Base-by-base conservation (phyloP, 2,113 vertebrate species). In the Forbesichthys papilliferus region DNA sequence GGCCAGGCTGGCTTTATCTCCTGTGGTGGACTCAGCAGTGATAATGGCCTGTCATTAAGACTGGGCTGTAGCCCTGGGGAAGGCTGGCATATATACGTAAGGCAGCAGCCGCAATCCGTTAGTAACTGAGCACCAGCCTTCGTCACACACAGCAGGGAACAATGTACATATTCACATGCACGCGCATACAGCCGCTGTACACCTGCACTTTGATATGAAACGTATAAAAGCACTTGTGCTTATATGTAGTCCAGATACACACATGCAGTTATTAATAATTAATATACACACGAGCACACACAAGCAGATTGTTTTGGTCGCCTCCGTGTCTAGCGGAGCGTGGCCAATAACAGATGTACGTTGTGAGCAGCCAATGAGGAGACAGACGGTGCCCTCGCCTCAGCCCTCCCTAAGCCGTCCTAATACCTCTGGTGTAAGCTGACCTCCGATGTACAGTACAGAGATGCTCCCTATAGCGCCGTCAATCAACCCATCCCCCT, bases 321-420 rank as follows among this genome's bases (percentile, higher is more conserved):
- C 90, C 92, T 73, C 82, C 66, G 87, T 86, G 92, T 93, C 92
- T 93, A 85, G 55, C 20, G 47, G 73, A 75, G 59, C 77, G 66
- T 72, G 9, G 73, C 34, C 42, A 7, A 0, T 13, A 85, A 84
- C 91, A 92, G 91, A 90, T 92, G 91, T 83, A 0, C 62, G 42
- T 52, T 5, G 52, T 61, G 65, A 33, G 74, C 46, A 14, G 82
- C 72, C 70, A 75, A 81, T 56, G 42, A 55, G 58, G 76, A 87
- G 86, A 85, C 84, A 89, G 89, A 86, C 16, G 11, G 62, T 87
- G 69, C 75, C 87, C 81, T 75, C 85, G 78, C 74, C 75, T 75
- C 80, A 83, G 80, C 75, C 81, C 66, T 67, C 27, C 27, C 46
- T 75, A 82, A 81, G 88, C 84, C 87, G 77, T 71, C 77, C 18